Evolutionary conservation across 2,113 vertebrate genomes (phyloP).

Genomic region (Myotis yumanensis): DNA sequence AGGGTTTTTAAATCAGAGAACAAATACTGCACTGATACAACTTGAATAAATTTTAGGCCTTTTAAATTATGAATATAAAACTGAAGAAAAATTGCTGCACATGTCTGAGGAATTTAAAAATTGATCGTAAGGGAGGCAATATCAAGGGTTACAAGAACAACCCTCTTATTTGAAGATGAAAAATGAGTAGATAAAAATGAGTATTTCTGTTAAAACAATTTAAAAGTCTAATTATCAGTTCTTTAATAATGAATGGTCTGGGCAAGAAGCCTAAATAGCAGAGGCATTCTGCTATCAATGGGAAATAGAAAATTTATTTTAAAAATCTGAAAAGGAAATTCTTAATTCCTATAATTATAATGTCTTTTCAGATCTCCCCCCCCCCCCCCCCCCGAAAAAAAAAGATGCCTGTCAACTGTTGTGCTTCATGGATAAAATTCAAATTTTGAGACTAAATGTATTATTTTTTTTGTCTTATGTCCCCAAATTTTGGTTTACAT

Average conservation of each 20-base stretch:
- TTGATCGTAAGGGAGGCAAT: background rate
- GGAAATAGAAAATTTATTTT: background rate
- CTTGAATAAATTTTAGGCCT: background rate
- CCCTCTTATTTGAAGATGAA: background rate
- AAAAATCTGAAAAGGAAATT: background rate
- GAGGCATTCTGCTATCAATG: background rate
- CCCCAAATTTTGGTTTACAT: background rate
- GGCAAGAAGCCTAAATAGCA: background rate
- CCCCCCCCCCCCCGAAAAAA: too few species aligned
- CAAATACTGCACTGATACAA: background rate
- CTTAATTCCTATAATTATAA: background rate
- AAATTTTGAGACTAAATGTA: background rate
- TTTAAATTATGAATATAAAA: conserved; percentile 16
- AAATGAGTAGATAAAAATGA: background rate
- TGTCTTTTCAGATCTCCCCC: background rate
- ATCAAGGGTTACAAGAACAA: background rate
- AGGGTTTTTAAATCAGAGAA: background rate
- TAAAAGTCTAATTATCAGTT: background rate
- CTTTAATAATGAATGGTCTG: background rate
- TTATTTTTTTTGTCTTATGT: conserved; percentile 2
- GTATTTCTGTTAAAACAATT: conserved; percentile 3
- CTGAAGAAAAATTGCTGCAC: background rate
- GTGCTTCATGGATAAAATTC: background rate
- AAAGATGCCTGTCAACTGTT: background rate
- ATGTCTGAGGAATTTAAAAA: conserved; percentile 29